phyloP scores from a whole-genome alignment of 2,888 invertebrate genomes.

The Barypeithes pellucidus region DNA sequence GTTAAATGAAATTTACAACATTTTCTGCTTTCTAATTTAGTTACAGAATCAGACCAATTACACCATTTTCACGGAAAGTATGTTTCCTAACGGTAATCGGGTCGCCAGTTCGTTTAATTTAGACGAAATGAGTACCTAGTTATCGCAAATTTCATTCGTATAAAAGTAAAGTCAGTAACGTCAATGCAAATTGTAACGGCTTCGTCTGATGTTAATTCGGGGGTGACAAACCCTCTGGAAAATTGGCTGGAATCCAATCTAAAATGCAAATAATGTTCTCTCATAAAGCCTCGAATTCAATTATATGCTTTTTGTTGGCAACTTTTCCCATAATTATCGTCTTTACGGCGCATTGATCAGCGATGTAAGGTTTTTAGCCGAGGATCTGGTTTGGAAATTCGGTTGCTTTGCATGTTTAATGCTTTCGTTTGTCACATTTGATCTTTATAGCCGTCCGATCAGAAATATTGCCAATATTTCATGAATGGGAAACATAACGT shows the following conservation, averaged over 20 bases:
- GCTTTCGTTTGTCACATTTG: too few relatives aligned
- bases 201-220: conserved; percentile 51
- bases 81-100: not conserved
- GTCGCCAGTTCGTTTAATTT: conserved; percentile 41
- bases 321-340: conserved; percentile 45
- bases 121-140: conserved; percentile 30
- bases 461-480: too few relatives aligned
- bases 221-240: conserved; percentile 66
- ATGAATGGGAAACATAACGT: too few relatives aligned
- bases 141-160: conserved; percentile 45
- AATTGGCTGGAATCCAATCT: conserved; percentile 68
- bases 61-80: conserved; percentile 22
- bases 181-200: conserved; percentile 49
- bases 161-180: conserved; percentile 46
- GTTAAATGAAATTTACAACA: conserved; percentile 7
- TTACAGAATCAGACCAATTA: conserved; percentile 15
- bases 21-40: conserved; percentile 1
- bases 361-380: conserved; percentile 17
- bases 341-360: conserved; percentile 39
- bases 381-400: not conserved
- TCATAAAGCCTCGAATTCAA: conserved; percentile 60
- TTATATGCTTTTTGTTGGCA: conserved; percentile 59
- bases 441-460: too few relatives aligned
- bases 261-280: conserved; percentile 66
- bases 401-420: too few relatives aligned